Conservation (phyloP, 2,113 vertebrate species). For the Rhinogobius similis region DNA sequence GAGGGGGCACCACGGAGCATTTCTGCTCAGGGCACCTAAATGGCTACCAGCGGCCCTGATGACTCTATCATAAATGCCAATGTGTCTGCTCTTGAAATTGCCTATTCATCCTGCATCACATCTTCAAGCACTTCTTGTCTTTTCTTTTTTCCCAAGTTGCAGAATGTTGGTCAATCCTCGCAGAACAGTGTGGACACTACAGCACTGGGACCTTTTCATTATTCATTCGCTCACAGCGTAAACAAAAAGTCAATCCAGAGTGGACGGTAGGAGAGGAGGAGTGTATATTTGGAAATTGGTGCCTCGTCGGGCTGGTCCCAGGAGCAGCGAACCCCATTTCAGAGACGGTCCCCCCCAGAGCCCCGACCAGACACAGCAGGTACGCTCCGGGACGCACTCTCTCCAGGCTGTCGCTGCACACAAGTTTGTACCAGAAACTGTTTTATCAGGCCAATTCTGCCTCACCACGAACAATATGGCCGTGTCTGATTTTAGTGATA, state of each 20-base stretch:
- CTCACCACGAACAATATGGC: too few species aligned
- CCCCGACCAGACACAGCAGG: constrained; percentile 15
- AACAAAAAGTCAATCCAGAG: not conserved
- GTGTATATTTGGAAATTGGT: constrained; percentile 19
- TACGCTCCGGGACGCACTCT: not conserved
- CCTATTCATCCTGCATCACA: too few species aligned
- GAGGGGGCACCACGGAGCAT: too few species aligned
- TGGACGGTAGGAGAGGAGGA: constrained; percentile 9
- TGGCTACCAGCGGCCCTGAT: too few species aligned
- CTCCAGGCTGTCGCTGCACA: too few species aligned
- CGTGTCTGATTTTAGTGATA: too few species aligned
- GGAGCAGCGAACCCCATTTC: constrained; percentile 60
- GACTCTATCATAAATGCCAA: too few species aligned
- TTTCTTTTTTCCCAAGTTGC: not conserved
- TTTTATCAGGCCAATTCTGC: too few species aligned
- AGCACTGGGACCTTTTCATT: not conserved
- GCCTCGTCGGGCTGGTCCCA: too few species aligned
- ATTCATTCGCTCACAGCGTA: constrained; percentile 20
- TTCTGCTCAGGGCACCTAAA: too few species aligned
- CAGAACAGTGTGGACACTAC: not conserved
- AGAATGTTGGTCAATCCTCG: constrained; percentile 3
- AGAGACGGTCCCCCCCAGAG: constrained; percentile 26
- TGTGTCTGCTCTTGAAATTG: too few species aligned
- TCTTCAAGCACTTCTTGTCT: not conserved
- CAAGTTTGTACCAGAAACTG: too few species aligned